Percentiles rank a stretch among this genome's conserved stretches.
Evolutionary conservation across 2,797 vertebrate species (phyloP).

Genomic region (Oreortyx pictus): DNA sequence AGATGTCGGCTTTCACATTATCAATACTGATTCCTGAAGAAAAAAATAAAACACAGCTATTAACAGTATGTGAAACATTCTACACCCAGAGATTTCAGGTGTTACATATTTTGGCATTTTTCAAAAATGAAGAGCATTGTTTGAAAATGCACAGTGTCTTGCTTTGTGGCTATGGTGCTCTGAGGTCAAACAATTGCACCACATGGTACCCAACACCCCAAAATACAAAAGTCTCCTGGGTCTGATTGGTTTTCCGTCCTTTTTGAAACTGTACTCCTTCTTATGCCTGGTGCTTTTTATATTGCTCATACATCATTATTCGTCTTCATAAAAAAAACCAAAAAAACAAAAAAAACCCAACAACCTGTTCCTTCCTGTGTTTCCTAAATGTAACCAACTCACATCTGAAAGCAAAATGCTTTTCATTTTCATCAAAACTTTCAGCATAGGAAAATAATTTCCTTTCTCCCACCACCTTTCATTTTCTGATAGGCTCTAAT

Average conservation of each 20-base stretch:
- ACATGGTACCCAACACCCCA: not conserved
- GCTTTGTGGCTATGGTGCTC: not conserved
- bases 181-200: not conserved
- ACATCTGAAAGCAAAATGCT: not conserved
- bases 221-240: not conserved
- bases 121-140: not conserved
- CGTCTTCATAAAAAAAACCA: not conserved
- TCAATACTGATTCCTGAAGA: not conserved
- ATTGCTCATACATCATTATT: not conserved
- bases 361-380: not conserved
- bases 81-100: not conserved
- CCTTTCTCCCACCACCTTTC: not conserved
- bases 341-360: not conserved
- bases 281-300: not conserved
- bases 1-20: not conserved
- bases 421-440: slow-evolving; percentile 11
- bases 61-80: not conserved
- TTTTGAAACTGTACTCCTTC: not conserved
- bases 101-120: not conserved
- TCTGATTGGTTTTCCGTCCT: rapidly evolving
- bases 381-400: not conserved
- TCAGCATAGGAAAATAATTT: slow-evolving; percentile 25
- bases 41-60: not conserved
- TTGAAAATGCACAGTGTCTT: not conserved
- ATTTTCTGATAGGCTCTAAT: not conserved